Base-by-base conservation (phyloP, 2,113 vertebrate species). In the Semnornis frantzii region DNA sequence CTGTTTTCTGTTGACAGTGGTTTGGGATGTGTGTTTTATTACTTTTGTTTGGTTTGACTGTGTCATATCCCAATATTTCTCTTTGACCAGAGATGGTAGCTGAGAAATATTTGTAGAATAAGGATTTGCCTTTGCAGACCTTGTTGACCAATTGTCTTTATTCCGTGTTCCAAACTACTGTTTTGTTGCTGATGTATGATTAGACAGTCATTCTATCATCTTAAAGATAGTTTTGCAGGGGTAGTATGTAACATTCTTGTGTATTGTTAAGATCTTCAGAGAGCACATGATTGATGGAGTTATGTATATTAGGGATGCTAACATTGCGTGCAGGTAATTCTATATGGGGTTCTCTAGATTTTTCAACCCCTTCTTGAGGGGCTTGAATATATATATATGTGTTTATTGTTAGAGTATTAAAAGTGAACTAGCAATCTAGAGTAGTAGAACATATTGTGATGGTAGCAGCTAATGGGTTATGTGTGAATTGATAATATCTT, bases 401-500 rank as follows among this genome's bases (percentile, higher is more conserved):
- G 2, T 64, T 58, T 69, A 54, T 15, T 62, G 23, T 42, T 68
- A 63, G 31, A 71, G 52, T 71, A 18, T 28, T 59, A 27, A 15
- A 58, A 44, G 12, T 52, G 37, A 60, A 28, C 7, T 59, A 75
- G 24, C 74, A 69, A 48, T 11, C 21, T 8, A 42, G 34, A n/a
- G 15, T 31, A 57, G 25, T 74, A 34, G 64, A 78, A 23, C 15
- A 27, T 42, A 31, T 28, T 13, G 73, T 64, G 5, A 33, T 52
- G 44, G 12, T 48, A 60, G 19, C 30, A 59, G 4, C 63, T 80
- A 55, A 60, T 30, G 9, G 66, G 4, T 33, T 48, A 15, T 34
- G 44, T 89, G 23, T 89, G 80, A 94, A 86, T 72, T 87, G 69
- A 75, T 93, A 39, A 74, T 21, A 60, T 82, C 75, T 70, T 91